Base-by-base conservation (phyloP, 2,888 invertebrate genomes). In the Rutpela maculata region DNA sequence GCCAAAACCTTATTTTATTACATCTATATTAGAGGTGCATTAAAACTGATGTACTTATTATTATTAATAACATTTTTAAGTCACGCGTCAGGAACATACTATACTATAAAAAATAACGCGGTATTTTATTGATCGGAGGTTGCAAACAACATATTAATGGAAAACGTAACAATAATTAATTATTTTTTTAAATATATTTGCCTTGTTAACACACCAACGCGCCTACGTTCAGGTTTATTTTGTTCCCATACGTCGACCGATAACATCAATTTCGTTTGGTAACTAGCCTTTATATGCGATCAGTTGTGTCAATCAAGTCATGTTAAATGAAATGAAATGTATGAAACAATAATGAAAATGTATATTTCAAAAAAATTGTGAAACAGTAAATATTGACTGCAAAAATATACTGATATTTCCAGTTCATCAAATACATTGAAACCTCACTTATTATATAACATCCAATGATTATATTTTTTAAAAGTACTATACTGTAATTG, bases 271-370 rank as follows among this genome's bases (percentile, higher is more conserved):
- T 50, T 50, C 50, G 5, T 50, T 50, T n/a, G 10, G n/a, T 50
- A 50, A 50, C 3, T 35, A 15, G 5, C n/a, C 50, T n/a, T 50
- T 50, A 15, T n/a, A 50, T 50, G 4, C 1, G 15, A 50, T 50
- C 50, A 50, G 15, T 50, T 50, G 50, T n/a, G 15, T 12, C 50
- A n/a, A 12, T 50, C 12, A 50, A 50, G 22, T 26, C 7, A n/a
- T 50, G 50, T n/a, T 50, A 50, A n/a, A 50, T 50, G 50, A 50
- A 50, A 50, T 50, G 50, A 17, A 50, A 50, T n/a, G 15, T 43
- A 15, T 43, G 15, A 15, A 50, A 15, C n/a, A 50, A 50, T 15
- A 50, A 50, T n/a, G 12, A 50, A 50, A 50, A 50, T 7, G 12
- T 4, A 50, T 3, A 17, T 50, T 50, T n/a, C 15, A 50, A 50